phyloP scores from a whole-genome alignment of 2,113 vertebrate genomes.

The Cyanocitta stelleri region DNA sequence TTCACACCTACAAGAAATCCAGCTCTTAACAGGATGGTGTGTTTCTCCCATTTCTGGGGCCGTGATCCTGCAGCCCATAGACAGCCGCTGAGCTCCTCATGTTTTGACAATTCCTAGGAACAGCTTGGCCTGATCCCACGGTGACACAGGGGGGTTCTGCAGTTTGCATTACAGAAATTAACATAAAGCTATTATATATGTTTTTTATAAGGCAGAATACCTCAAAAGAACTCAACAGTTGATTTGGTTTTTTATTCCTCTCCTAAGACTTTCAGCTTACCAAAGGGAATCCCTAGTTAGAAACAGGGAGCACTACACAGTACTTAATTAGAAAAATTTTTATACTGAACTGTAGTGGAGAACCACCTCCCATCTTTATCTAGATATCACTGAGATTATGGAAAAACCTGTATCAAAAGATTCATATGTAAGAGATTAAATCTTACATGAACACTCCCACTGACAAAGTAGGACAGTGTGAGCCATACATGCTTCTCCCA shows the following conservation, averaged over 20 bases:
- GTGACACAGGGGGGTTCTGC: not conserved
- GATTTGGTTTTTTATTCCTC: not conserved
- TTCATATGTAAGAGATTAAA: not conserved
- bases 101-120: not conserved
- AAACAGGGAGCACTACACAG: not conserved
- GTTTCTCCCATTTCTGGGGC: conserved; percentile 19
- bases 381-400: not conserved
- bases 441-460: not conserved
- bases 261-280: not conserved
- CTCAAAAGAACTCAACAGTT: not conserved
- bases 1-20: conserved; percentile 20
- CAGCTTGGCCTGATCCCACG: not conserved
- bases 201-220: conserved; percentile 27
- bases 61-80: not conserved
- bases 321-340: not conserved
- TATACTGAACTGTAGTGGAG: not conserved
- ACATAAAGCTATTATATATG: not conserved
- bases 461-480: not conserved
- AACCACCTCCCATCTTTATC: not conserved
- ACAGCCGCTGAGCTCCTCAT: fast-evolving
- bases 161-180: not conserved
- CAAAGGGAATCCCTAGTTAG: not conserved
- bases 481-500: not conserved
- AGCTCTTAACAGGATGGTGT: not conserved
- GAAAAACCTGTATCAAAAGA: not conserved